Evolutionary conservation across 2,113 vertebrate genomes (phyloP), one percentile per base, ranked within the genome.

Genomic region (Pedionomus torquatus): DNA sequence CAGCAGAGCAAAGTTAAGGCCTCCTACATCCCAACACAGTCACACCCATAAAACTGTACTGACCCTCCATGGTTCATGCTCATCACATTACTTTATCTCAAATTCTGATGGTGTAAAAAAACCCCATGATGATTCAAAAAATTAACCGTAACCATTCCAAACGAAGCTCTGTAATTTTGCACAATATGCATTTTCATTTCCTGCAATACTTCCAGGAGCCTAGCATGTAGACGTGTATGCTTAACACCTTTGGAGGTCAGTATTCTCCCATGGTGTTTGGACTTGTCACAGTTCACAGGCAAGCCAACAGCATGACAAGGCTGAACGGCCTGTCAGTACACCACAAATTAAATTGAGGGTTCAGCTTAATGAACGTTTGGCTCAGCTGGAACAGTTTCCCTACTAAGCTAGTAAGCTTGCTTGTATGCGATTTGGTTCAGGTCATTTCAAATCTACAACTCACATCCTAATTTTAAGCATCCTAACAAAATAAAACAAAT

Each of bases 11-110:
- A 69, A 39, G 7, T 26, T 23, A 61, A 77, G 14, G 23, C 26
- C 41, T 88, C 37, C 55, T 39, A 66, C 33, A 58, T 48, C 30
- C 44, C 48, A 60, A 26, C 30, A 76, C 4, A 61, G 9, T 46
- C 71, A 70, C 44, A 69, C 1, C 7, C 11, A 0, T 10, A 46
- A 51, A 17, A 55, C 8, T 28, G 3, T 4, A 39, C 0, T 37
- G 70, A 70, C 8, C 33, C 75, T 54, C 65, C 24, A 33, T 0
- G 0, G 69, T 21, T 91, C 49, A 70, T 3, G 10, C 31, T 51
- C 31, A 66, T 58, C 51, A 31, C 7, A 15, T 5, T 48, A 23
- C 35, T 68, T 64, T n/a, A 74, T 33, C 14, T 82, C n/a, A 69
- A 46, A 83, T 60, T 71, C 58, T 66, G n/a, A 74, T 3, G 3